Base-by-base conservation (phyloP, 2,113 vertebrate species). In the Paralichthys olivaceus region DNA sequence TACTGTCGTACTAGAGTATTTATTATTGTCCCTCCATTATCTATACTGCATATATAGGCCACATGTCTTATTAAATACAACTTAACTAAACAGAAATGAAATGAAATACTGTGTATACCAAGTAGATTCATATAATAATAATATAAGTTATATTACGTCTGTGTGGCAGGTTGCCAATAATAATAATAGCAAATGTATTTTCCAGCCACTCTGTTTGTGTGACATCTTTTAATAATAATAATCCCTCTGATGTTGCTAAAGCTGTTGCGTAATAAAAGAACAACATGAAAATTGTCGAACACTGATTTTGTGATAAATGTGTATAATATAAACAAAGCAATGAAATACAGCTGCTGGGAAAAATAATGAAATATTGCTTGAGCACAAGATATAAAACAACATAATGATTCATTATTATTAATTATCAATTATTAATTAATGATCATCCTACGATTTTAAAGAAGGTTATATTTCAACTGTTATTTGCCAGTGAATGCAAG, bases 211-310 rank as follows among this genome's bases (percentile, higher is more conserved):
- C 71, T 72, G 55, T 55, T 49, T 47, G 40, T 77, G 79, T 82
- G 45, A 22, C 67, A 67, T 77, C 53, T 73, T 77, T 77, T 25
- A 28, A 32, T 74, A 25, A 40, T 55, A 69, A 59, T 71, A 62
- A 80, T 77, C 69, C 19, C 13, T 43, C 47, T 55, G 29, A 23
- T 22, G 19, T 28, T 43, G 12, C 23, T 83, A 32, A 84, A 81
- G 53, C 84, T 62, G 34, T 85, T 88, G 75, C 73, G 65, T 81
- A 75, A 84, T 29, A 66, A 66, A 75, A 45, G 22, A 28, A 51
- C 57, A 69, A 20, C n/a, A 17, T 54, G 14, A 25, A 51, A 22
- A 47, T 51, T 47, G 13, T 49, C n/a, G n/a, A 68, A 11, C 37
- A 40, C 8, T 61, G 17, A 15, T 22, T 59, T 32, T 53, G 49